Evolutionary conservation across 1,140 invertebrate species (phyloP).

Genomic region (Nasonia giraulti): DNA sequence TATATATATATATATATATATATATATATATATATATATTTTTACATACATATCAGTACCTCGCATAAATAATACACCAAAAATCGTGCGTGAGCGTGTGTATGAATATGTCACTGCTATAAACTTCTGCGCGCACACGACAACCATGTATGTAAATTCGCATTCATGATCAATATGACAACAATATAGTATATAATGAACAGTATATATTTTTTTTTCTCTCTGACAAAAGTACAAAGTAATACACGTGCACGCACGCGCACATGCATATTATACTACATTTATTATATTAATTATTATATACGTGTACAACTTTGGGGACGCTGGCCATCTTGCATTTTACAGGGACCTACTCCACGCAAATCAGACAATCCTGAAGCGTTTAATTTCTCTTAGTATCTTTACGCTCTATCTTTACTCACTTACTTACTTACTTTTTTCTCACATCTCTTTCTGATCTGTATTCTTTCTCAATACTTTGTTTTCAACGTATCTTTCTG

Average conservation of each 20-base stretch:
- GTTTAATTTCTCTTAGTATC: slow-evolving; percentile 70
- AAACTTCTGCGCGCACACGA: not conserved
- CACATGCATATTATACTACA: slow-evolving; percentile 63
- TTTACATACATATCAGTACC: slow-evolving; percentile 55
- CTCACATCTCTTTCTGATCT: slow-evolving; percentile 58
- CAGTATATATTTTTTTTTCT: slow-evolving; percentile 50
- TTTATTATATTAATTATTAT: slow-evolving; percentile 64
- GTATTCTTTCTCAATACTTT: slow-evolving; percentile 55
- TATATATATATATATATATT: slow-evolving; percentile 54
- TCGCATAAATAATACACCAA: slow-evolving; percentile 55
- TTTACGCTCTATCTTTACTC: slow-evolving; percentile 51
- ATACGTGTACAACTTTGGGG: slow-evolving; percentile 70
- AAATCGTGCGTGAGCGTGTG: slow-evolving; percentile 64
- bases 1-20: slow-evolving; percentile 60
- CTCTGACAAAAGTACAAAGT: slow-evolving; percentile 30
- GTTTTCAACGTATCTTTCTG: slow-evolving; percentile 39
- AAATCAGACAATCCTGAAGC: slow-evolving; percentile 74
- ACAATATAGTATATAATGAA: slow-evolving; percentile 39
- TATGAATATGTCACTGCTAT: slow-evolving; percentile 44
- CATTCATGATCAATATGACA: slow-evolving; percentile 53
- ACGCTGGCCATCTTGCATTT: slow-evolving; percentile 75
- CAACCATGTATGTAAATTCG: slow-evolving; percentile 5
- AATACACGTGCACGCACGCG: slow-evolving; percentile 59
- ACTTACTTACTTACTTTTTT: slow-evolving; percentile 39
- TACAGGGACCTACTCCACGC: slow-evolving; percentile 74